Conservation (phyloP, 2,888 invertebrate genomes). For the Melanotus villosus region DNA sequence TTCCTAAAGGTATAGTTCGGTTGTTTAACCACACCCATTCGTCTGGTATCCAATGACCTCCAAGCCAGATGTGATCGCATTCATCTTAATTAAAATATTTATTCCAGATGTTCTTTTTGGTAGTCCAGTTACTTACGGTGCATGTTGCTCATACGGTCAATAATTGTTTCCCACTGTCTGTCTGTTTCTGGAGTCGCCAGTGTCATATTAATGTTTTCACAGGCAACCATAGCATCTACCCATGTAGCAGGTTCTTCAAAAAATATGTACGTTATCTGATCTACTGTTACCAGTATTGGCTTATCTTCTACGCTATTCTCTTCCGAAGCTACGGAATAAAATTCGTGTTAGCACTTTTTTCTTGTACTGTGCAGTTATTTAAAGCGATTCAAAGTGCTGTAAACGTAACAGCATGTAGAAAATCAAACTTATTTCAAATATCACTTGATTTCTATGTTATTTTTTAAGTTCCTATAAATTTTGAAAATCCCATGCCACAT, state of each 20-base stretch:
- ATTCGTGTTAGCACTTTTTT: neutral
- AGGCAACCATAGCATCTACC: neutral
- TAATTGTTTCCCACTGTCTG: neutral
- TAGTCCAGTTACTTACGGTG: neutral
- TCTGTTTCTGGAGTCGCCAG: conserved; percentile 2
- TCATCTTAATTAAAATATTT: neutral
- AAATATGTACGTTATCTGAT: neutral
- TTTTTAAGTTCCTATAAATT: too few relatives aligned
- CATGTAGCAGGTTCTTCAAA: neutral
- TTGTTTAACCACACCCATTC: conserved; percentile 16
- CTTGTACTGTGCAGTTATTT: too few relatives aligned
- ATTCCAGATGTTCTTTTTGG: neutral
- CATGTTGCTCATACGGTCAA: neutral
- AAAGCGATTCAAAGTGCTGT: too few relatives aligned
- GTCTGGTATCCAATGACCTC: neutral
- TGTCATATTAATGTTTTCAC: neutral
- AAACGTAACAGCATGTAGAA: too few relatives aligned
- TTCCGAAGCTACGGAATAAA: neutral
- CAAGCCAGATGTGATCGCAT: conserved; percentile 9
- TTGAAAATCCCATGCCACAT: too few relatives aligned
- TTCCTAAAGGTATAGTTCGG: neutral
- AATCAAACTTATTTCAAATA: too few relatives aligned
- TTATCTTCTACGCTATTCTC: neutral
- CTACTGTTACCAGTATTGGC: neutral
- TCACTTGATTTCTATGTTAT: too few relatives aligned